Evolutionary conservation across 2,797 vertebrate genomes (phyloP), one percentile per base, ranked within the genome.

Genomic region (Gambusia yucatana): DNA sequence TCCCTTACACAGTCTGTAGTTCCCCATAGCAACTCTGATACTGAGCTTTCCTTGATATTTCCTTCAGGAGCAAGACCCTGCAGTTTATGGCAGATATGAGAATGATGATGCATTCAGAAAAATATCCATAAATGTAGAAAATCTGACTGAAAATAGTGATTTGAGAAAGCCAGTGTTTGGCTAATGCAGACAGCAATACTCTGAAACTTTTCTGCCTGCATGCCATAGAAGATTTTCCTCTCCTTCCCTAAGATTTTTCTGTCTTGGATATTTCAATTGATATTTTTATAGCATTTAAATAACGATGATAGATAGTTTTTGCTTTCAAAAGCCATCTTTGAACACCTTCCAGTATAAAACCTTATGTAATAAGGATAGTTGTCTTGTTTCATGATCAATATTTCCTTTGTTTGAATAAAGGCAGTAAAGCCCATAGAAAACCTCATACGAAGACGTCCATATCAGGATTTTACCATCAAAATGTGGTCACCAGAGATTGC

Each of bases 11-110:
- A 10, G 20, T 41, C 61, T 67, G 5, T 8, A 30, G 72, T 61
- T 11, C 55, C 14, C 9, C 28, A 2, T 28, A 61, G 78, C 63
- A 20, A 44, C 72, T 83, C 85, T 91, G 33, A 65, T 90, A 84
- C 73, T 74, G 44, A 85, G 82, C 76, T 63, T 79, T 78, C 77
- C 47, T 73, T 85, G 55, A 82, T 47, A 1, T 76, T 70, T 82
- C 82, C 72, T 84, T 20, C 43, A 17, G 74, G 75, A 85, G 81
- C 77, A 75, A 39, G 67, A 44, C 57, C 76, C 86, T 10, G 84
- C 83, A 91, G 89, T 91, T 91, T 90, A 82, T 86, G 81, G 87
- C 90, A 91, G 85, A 81, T n/a, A 72, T 73, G 79, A 81, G 74
- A 89, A 73, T 87, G 73, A 79, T 1, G 41, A 46, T 41, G 63